A percentile compares a stretch with the other conserved stretches of the same genome.
phyloP scores from a whole-genome alignment of 1,140 invertebrate genomes.

The Penaeus chinensis region DNA sequence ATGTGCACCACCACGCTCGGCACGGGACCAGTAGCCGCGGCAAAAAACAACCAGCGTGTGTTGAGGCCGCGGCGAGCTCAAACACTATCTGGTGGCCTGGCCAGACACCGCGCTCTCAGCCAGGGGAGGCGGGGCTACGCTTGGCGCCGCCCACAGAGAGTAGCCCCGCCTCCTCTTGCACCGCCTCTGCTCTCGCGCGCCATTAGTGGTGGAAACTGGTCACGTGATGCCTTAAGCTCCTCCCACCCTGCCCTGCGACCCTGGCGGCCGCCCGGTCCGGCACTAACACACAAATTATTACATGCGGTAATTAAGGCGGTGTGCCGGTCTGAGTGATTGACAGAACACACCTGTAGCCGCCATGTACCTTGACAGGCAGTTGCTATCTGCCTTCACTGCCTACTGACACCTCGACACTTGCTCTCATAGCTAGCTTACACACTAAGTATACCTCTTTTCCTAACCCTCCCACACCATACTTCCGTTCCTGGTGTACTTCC shows the following conservation, averaged over 20 bases:
- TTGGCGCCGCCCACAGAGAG: conserved; percentile 23
- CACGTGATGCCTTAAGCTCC: conserved; percentile 44
- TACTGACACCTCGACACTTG: neutral
- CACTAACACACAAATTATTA: conserved; percentile 58
- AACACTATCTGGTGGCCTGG: conserved; percentile 49
- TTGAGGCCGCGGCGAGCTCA: conserved; percentile 58
- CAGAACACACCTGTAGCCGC: conserved; percentile 55
- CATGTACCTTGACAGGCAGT: neutral
- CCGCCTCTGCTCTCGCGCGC: conserved; percentile 48
- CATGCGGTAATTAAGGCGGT: conserved; percentile 58
- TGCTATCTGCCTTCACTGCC: neutral
- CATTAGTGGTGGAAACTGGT: conserved; percentile 40
- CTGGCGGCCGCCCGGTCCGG: conserved; percentile 43
- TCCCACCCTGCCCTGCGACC: conserved; percentile 37
- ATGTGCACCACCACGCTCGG: conserved; percentile 46
- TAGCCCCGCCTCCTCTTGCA: conserved; percentile 50
- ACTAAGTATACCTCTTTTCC: too few relatives aligned
- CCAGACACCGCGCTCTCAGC: conserved; percentile 40
- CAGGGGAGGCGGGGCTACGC: conserved; percentile 37
- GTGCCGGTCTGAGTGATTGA: conserved; percentile 52
- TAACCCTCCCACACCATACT: too few relatives aligned
- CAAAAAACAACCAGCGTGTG: conserved; percentile 59
- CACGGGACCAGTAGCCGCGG: conserved; percentile 47
- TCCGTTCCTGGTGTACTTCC: too few relatives aligned
- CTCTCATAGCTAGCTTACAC: too few relatives aligned